A percentile compares a stretch with the other conserved stretches of the same genome.
phyloP scores from a whole-genome alignment of 2,888 invertebrate genomes.

The Harpalus rubripes region DNA sequence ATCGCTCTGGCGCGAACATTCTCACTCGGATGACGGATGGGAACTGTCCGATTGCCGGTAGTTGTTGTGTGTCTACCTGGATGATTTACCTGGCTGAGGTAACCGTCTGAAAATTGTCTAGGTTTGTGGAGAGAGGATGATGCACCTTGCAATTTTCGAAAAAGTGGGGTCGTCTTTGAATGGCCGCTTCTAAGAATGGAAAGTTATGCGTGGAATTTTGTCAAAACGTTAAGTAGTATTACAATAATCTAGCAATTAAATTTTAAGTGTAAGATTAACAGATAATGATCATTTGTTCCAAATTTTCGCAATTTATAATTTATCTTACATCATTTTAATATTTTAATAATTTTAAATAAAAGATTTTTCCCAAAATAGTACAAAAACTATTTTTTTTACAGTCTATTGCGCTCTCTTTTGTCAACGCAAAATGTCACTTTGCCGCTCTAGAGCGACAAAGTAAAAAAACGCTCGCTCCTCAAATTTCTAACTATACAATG shows the following conservation, averaged over 20 bases:
- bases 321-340: neutral
- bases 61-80: constrained; percentile 36
- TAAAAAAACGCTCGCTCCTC: no score
- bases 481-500: no score
- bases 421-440: no score
- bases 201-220: neutral
- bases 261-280: neutral
- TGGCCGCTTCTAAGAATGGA: neutral
- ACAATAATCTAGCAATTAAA: neutral
- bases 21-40: constrained; percentile 50
- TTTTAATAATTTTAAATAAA: neutral
- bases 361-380: neutral
- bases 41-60: constrained; percentile 43
- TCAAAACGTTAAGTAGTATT: neutral
- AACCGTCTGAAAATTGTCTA: constrained; percentile 30
- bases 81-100: constrained; percentile 25
- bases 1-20: constrained; percentile 41
- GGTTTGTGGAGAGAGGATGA: neutral
- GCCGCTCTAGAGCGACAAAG: no score
- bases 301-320: neutral
- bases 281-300: neutral
- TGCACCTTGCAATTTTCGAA: constrained; percentile 3
- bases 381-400: neutral
- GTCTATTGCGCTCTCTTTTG: no score
- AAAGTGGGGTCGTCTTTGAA: neutral